Evolutionary conservation across 2,113 vertebrate genomes (phyloP), one percentile per base, ranked within the genome.

Genomic region (Clupea harengus): DNA sequence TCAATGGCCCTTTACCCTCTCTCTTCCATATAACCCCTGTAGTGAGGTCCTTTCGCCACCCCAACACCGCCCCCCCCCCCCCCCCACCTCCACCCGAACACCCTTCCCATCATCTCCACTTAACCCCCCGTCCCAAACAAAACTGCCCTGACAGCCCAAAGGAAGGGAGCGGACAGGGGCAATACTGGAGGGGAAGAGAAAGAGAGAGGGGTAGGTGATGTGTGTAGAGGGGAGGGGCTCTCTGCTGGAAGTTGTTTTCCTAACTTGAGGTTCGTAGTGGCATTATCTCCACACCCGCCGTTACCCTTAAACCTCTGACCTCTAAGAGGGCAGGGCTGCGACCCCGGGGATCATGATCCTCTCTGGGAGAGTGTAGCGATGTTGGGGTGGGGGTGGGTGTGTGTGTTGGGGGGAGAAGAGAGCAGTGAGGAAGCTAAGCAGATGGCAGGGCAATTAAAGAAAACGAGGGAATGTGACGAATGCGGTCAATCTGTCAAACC

Each of bases 391-490:
- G 83, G 88, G 52, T 49, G 22, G 47, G 17, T 50, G 28, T 72
- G 64, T 72, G 25, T 72, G 64, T 72, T 22, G 13, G 7, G 25
- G 45, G 50, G 81, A 52, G 49, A 64, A 20, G 8, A 44, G 28
- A 10, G 82, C 49, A 82, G 88, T 83, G 85, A 95, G 94, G 94
- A 95, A 94, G 93, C 91, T 87, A 47, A 95, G 94, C 95, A 96
- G 94, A 95, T 96, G 95, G 94, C 91, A 86, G 91, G 91, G 94
- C 94, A 94, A 94, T 95, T 95, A 95, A 95, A 95, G 91, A 88
- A 85, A 94, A 85, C 83, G 67, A 89, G 89, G 93, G 95, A 95
- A 95, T 95, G 94, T 94, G 93, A 95, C 92, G 92, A 96, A 96
- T 96, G 95, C 89, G 92, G 92, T 94, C 92, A 95, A 93, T 93